These are phyloP conservation scores for Nasonia vitripennis DNA, from an alignment of 1,140 invertebrate genomes.

Conservation along the genomic window DNA sequence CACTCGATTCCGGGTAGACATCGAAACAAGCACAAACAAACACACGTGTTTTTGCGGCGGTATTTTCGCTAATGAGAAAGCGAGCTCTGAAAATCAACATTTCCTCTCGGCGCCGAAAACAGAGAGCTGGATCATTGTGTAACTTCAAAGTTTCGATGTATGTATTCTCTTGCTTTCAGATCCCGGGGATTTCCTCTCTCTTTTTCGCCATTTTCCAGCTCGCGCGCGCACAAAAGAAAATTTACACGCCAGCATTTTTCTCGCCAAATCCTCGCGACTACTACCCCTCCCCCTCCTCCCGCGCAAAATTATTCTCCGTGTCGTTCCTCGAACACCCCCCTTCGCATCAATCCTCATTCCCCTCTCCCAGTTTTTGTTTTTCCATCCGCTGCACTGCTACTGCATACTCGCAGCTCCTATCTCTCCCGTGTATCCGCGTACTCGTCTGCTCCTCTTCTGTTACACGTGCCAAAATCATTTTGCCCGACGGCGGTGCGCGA, in stretches of 20 bases:
- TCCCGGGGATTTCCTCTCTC: background rate
- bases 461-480: background rate
- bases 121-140: background rate
- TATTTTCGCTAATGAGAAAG: background rate
- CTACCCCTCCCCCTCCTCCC: background rate
- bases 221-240: conserved; percentile 29
- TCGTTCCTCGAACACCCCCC: conserved; percentile 61
- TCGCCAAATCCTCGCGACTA: conserved; percentile 18
- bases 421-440: background rate
- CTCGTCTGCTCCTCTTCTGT: background rate
- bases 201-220: background rate
- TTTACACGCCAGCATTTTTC: conserved; percentile 34
- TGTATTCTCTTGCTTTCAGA: background rate
- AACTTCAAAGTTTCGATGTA: background rate
- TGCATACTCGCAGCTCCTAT: background rate
- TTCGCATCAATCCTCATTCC: conserved; percentile 22
- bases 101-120: background rate
- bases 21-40: background rate
- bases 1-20: background rate
- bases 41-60: background rate
- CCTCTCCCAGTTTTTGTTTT: conserved; percentile 17
- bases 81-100: conserved; percentile 10
- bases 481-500: too few species aligned
- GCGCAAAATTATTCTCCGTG: conserved; percentile 51
- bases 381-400: background rate